Conservation (phyloP, 2,113 vertebrate genomes). For the Perognathus longimembris region DNA sequence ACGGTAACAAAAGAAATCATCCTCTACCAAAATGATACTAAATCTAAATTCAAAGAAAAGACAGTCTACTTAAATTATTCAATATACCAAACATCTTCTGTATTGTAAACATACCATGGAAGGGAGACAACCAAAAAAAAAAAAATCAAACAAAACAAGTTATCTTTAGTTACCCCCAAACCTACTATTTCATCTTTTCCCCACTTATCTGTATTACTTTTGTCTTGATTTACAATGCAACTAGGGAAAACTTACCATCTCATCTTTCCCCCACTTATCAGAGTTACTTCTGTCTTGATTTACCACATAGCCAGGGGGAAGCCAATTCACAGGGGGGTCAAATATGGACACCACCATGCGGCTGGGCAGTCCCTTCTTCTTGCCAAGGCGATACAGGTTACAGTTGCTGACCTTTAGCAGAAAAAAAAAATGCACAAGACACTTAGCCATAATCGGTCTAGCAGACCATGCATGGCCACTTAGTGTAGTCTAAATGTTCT, state of each 20-base stretch:
- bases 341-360: slow-evolving; percentile 99
- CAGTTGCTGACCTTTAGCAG: slow-evolving; percentile 96
- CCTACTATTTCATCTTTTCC: slow-evolving; percentile 94
- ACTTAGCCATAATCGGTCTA: neutral
- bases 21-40: neutral
- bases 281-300: slow-evolving; percentile 96
- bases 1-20: neutral
- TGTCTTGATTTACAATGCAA: slow-evolving; percentile 97
- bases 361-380: slow-evolving; percentile 98
- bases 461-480: neutral
- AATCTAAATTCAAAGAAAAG: slow-evolving; percentile 18
- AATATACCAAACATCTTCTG: slow-evolving; percentile 7
- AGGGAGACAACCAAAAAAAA: slow-evolving; percentile 19
- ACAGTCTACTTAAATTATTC: neutral
- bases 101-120: neutral
- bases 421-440: slow-evolving; percentile 11
- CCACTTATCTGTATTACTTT: slow-evolving; percentile 93
- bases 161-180: neutral
- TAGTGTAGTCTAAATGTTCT: neutral
- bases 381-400: slow-evolving; percentile 98
- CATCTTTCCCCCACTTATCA: slow-evolving; percentile 95
- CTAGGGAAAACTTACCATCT: slow-evolving; percentile 92
- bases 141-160: neutral
- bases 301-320: slow-evolving; percentile 97
- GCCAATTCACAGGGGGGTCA: slow-evolving; percentile 98